phyloP scores from a whole-genome alignment of 1,140 invertebrate genomes.

The Chymomyza costata region DNA sequence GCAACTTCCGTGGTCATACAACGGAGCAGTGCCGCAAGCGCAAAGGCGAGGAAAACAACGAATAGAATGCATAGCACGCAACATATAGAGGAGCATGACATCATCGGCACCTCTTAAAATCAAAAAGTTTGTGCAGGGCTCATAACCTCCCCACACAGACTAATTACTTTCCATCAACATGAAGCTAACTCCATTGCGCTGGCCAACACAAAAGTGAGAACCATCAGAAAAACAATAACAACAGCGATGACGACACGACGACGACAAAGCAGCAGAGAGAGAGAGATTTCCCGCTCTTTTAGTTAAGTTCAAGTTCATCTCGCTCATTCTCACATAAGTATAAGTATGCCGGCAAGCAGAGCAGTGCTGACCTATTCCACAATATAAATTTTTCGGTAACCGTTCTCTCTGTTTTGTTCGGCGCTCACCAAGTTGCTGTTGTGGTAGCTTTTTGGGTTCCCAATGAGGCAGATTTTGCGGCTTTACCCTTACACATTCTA shows the following conservation, averaged over 20 bases:
- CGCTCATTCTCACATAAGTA: constrained; percentile 20
- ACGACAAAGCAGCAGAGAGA: constrained; percentile 2
- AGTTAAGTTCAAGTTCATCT: constrained; percentile 1
- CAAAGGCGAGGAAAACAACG: constrained; percentile 6
- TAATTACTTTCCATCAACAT: no score
- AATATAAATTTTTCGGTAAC: no score
- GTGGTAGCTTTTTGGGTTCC: neutral
- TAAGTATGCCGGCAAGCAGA: constrained; percentile 43
- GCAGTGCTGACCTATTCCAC: constrained; percentile 26
- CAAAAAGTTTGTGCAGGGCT: no score
- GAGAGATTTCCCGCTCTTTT: constrained; percentile 1
- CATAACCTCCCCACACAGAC: no score
- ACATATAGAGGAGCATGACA: constrained; percentile 8
- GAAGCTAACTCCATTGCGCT: constrained; percentile 17
- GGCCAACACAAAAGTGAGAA: constrained; percentile 15
- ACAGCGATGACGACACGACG: neutral
- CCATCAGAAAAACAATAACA: constrained; percentile 8
- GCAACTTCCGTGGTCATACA: constrained; percentile 58
- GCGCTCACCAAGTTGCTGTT: neutral
- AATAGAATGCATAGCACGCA: constrained; percentile 16
- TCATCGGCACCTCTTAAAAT: constrained; percentile 17
- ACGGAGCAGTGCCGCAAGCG: constrained; percentile 52
- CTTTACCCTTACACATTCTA: neutral
- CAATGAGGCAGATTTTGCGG: no score
- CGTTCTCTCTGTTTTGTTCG: constrained; percentile 1